Evolutionary conservation across 2,888 invertebrate genomes (phyloP), one percentile per base, ranked within the genome.

Genomic region (Oegoconia quadripuncta): DNA sequence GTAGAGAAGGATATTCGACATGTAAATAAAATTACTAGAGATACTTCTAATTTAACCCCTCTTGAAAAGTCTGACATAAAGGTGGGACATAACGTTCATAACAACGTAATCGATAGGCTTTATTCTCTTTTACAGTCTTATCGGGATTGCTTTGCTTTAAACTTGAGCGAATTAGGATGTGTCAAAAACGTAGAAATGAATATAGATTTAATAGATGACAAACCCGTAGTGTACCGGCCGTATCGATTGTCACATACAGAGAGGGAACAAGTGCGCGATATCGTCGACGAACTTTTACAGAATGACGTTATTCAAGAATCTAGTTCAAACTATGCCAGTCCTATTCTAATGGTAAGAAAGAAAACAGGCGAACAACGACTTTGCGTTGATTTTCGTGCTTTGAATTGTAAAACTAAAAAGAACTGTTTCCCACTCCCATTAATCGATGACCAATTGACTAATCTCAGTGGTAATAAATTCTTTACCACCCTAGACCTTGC

Each of bases 401-500:
- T 58, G 12, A 64, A 62, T 41, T 47, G 27, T 9, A 56, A 48
- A 44, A 53, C 54, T 5, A n/a, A 32, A 3, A 50, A 48, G n/a
- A 48, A 50, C 25, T 17, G 42, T 9, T 55, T 42, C 9, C 52
- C 50, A 6, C 34, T 48, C 7, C 48, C 46, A 2, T 17, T 40
- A 3, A 50, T 55, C 7, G 55, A 55, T 0, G 55, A 54, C 23
- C 51, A 54, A 31, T 18, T 72, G 3, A 55, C 65, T 18, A 42
- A 49, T 22, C 40, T 67, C 2, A 50, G 54, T 31, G 55, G 55
- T 4, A 56, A 59, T 5, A 50, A 34, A 7, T 55, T 42, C 26
- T 68, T 66, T 28, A 64, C 48, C 3, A 55, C 59, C 5, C 41
- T 67, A 3, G 63, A 64, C 33, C 32, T 72, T 2, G 51, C 55